A percentile compares a stretch with the other conserved stretches of the same genome.
phyloP scores from a whole-genome alignment of 2,888 invertebrate genomes.

The Drosophila austrosaltans region DNA sequence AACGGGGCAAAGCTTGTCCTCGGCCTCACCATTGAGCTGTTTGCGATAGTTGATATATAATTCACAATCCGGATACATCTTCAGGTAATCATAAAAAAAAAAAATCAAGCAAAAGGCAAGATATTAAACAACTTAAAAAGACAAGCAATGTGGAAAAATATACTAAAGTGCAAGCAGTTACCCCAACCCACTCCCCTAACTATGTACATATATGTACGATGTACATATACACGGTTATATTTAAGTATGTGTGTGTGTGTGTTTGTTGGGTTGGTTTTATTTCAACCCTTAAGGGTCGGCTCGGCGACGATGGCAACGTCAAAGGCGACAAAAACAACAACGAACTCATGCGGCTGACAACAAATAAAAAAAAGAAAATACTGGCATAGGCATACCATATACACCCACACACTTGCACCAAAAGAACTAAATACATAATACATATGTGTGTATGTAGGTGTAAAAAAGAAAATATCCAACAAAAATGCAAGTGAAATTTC shows the following conservation, averaged over 20 bases:
- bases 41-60: conserved; percentile 8
- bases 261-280: conserved; percentile 12
- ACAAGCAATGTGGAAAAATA: background rate
- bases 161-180: conserved; percentile 15
- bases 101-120: background rate
- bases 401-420: conserved; percentile 6
- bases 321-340: conserved; percentile 53
- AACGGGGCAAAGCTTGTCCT: conserved; percentile 10
- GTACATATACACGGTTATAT: conserved; percentile 12
- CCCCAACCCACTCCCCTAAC: conserved; percentile 20
- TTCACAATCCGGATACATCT: background rate
- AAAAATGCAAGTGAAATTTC: conserved; percentile 21
- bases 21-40: background rate
- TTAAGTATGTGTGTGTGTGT: conserved; percentile 11
- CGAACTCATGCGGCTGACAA: conserved; percentile 43
- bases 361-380: conserved; percentile 44
- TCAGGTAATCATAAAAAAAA: conserved; percentile 2
- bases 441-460: background rate
- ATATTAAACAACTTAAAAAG: conserved; percentile 5
- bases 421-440: conserved; percentile 2
- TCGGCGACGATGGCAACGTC: conserved; percentile 58
- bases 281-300: conserved; percentile 61
- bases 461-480: conserved; percentile 14
- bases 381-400: conserved; percentile 12
- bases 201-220: conserved; percentile 8